Evolutionary conservation across 1,140 invertebrate species (phyloP).

Genomic region (Pogonus chalceus): DNA sequence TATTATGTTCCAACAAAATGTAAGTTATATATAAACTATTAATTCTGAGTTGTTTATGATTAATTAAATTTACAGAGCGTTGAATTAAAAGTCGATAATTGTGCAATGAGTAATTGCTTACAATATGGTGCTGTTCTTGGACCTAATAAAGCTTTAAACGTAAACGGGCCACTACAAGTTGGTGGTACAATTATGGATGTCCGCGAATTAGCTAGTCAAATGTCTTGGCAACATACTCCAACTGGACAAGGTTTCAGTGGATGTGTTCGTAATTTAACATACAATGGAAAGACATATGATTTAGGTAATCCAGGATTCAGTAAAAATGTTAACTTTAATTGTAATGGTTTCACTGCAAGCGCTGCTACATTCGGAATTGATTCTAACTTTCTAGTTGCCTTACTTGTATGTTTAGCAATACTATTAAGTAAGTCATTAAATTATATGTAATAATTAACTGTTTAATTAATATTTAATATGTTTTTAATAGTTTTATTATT

Average conservation of each 20-base stretch:
- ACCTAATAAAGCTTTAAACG: constrained; percentile 69
- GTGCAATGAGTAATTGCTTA: constrained; percentile 59
- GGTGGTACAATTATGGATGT: constrained; percentile 61
- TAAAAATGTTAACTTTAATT: constrained; percentile 54
- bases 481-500: constrained; percentile 61
- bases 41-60: constrained; percentile 12
- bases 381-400: constrained; percentile 73
- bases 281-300: constrained; percentile 70
- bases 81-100: constrained; percentile 69
- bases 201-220: constrained; percentile 36
- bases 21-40: constrained; percentile 8
- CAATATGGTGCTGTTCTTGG: constrained; percentile 56
- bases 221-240: constrained; percentile 50
- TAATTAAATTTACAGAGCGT: constrained; percentile 39
- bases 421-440: constrained; percentile 51
- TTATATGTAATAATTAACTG: constrained; percentile 10
- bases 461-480: constrained; percentile 13
- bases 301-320: constrained; percentile 59
- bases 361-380: constrained; percentile 72
- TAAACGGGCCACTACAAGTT: constrained; percentile 79
- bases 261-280: constrained; percentile 77
- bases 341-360: constrained; percentile 54
- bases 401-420: constrained; percentile 67
- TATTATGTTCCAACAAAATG: constrained; percentile 37
- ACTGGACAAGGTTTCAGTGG: constrained; percentile 61